phyloP scores from a whole-genome alignment of 2,888 invertebrate species.

The Polydesmus complanatus region DNA sequence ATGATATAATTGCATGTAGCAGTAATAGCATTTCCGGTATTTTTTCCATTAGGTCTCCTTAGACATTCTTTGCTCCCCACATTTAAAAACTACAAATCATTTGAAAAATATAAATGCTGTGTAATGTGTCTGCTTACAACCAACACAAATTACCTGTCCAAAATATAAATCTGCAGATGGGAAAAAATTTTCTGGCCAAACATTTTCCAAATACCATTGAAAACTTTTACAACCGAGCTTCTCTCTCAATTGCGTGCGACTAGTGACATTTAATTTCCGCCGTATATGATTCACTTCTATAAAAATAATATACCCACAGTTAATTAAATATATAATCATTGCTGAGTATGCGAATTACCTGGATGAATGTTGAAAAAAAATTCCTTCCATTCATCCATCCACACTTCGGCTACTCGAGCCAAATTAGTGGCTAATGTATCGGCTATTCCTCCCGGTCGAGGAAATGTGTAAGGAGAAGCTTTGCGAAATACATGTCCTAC shows the following conservation, averaged over 20 bases:
- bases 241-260: slow-evolving; percentile 50
- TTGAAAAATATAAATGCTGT: not conserved
- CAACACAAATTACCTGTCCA: slow-evolving; percentile 57
- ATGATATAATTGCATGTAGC: slow-evolving; percentile 7
- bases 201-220: slow-evolving; percentile 81
- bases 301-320: slow-evolving; percentile 13
- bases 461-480: slow-evolving; percentile 86
- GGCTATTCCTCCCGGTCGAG: slow-evolving; percentile 57
- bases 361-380: slow-evolving; percentile 79
- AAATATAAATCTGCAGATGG: slow-evolving; percentile 76
- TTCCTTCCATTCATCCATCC: slow-evolving; percentile 96
- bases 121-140: slow-evolving; percentile 4
- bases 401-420: slow-evolving; percentile 83
- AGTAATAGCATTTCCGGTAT: slow-evolving; percentile 48
- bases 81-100: slow-evolving; percentile 38
- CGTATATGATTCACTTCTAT: slow-evolving; percentile 45
- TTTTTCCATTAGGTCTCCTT: slow-evolving; percentile 46
- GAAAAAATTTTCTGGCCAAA: slow-evolving; percentile 95
- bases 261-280: slow-evolving; percentile 45
- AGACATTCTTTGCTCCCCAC: slow-evolving; percentile 43
- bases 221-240: slow-evolving; percentile 70
- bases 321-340: no score
- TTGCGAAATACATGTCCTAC: slow-evolving; percentile 87
- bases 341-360: no score
- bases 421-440: slow-evolving; percentile 80